phyloP scores from a whole-genome alignment of 2,797 vertebrate species.

The Xiphophorus birchmanni region DNA sequence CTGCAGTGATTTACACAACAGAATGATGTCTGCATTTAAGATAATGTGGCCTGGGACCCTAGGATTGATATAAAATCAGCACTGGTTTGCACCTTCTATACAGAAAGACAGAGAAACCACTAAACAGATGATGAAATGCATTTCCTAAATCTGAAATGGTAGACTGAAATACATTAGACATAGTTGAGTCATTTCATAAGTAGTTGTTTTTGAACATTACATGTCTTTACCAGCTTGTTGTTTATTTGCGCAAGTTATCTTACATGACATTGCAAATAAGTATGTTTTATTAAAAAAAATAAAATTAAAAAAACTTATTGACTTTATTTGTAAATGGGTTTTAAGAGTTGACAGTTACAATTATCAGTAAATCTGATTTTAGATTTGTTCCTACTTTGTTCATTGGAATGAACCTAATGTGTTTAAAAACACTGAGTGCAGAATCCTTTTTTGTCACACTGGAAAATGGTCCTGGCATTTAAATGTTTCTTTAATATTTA shows the following conservation, averaged over 20 bases:
- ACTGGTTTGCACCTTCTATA: neutral
- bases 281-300: neutral
- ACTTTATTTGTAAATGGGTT: neutral
- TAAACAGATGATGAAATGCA: constrained; percentile 3
- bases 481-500: neutral
- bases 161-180: neutral
- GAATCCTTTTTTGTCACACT: neutral
- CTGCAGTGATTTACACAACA: neutral
- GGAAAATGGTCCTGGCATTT: neutral
- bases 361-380: neutral
- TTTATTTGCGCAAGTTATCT: neutral
- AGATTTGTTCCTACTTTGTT: neutral
- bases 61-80: neutral
- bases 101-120: neutral
- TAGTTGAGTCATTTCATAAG: constrained; percentile 1
- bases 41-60: neutral
- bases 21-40: neutral
- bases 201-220: neutral
- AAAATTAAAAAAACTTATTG: neutral
- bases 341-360: neutral
- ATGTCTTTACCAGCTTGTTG: neutral
- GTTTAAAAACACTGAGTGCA: neutral
- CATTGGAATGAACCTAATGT: neutral
- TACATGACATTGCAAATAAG: neutral
- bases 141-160: neutral